phyloP scores from a whole-genome alignment of 2,888 invertebrate species.

The Lamellibrachia columna region DNA sequence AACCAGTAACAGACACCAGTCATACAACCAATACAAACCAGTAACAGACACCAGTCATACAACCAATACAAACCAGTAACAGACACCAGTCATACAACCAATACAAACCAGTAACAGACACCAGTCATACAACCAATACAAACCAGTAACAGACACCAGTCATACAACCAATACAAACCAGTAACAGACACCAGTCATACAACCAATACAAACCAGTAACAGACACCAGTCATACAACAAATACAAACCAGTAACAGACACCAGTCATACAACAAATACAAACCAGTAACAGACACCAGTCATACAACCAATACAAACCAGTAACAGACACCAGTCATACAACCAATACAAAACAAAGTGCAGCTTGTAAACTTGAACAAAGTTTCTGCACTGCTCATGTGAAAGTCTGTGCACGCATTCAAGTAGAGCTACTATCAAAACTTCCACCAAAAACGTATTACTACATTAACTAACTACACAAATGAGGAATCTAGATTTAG shows the following conservation, averaged over 20 bases:
- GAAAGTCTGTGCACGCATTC: neutral
- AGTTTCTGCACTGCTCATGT: neutral
- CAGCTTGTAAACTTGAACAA: neutral
- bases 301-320: neutral
- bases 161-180: neutral
- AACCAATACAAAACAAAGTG: neutral
- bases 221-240: neutral
- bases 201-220: neutral
- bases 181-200: neutral
- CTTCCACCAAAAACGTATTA: neutral
- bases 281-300: neutral
- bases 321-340: neutral
- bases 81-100: neutral
- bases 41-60: neutral
- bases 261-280: neutral
- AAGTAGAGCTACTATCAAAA: neutral
- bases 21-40: neutral
- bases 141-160: neutral
- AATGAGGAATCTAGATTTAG: neutral
- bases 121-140: neutral
- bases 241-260: neutral
- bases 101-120: neutral
- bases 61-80: neutral
- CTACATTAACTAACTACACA: neutral
- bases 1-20: neutral